A percentile compares a stretch with the other conserved stretches of the same genome.
Conservation (phyloP, 2,888 invertebrate species). For the Ophion ventricosus region DNA sequence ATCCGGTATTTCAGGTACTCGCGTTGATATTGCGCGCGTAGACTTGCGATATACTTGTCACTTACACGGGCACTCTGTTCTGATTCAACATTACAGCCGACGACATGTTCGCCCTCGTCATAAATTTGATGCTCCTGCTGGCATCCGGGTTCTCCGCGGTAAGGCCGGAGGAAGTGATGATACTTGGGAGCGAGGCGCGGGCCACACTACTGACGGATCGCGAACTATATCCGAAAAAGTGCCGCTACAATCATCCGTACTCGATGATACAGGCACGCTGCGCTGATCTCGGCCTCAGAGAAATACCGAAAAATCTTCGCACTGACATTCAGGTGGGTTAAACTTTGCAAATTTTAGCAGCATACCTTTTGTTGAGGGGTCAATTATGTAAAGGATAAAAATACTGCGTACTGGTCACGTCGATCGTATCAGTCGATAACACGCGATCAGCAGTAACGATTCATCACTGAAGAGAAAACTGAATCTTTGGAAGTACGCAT, state of each 20-base stretch:
- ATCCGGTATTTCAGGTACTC: no score
- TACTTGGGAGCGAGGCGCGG: constrained; percentile 64
- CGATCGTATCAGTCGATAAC: no score
- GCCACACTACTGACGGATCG: constrained; percentile 72
- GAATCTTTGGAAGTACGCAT: no score
- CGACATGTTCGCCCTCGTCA: constrained; percentile 66
- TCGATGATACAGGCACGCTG: constrained; percentile 86
- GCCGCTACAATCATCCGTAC: constrained; percentile 84
- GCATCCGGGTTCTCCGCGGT: constrained; percentile 60
- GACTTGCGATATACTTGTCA: background rate
- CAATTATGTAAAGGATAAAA: no score
- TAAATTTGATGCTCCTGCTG: constrained; percentile 71
- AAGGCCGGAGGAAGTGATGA: constrained; percentile 56
- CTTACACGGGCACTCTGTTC: background rate
- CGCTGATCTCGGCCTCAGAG: constrained; percentile 83
- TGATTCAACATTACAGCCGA: constrained; percentile 41
- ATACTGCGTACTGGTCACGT: background rate
- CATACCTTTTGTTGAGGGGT: no score
- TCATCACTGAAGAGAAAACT: no score
- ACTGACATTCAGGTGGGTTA: constrained; percentile 85
- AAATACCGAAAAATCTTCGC: constrained; percentile 84
- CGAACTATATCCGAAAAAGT: constrained; percentile 77
- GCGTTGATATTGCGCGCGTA: no score
- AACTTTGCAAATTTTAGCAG: background rate
- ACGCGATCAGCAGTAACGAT: no score